phyloP scores from a whole-genome alignment of 1,140 invertebrate species.

The Brachionus plicatilis region DNA sequence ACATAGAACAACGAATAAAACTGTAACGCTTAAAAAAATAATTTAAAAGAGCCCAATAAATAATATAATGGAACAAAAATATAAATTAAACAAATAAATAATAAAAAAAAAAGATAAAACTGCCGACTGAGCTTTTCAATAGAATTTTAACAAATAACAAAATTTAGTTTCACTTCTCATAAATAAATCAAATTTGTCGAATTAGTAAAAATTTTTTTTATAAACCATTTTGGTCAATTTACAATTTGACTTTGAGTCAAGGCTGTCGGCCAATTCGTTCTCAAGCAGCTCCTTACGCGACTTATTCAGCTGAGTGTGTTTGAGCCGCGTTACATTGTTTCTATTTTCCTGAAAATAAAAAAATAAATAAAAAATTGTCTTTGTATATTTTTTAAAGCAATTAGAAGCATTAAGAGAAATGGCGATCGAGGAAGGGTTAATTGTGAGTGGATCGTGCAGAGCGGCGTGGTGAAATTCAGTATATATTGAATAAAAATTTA shows the following conservation, averaged over 20 bases:
- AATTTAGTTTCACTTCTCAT: not conserved
- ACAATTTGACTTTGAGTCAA: slow-evolving; percentile 17
- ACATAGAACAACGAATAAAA: not conserved
- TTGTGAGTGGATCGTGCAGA: not conserved
- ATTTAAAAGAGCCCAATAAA: not conserved
- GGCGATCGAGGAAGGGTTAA: not conserved
- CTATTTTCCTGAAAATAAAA: not conserved
- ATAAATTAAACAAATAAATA: not conserved
- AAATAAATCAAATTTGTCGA: not conserved
- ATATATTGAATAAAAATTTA: no score
- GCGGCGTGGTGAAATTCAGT: no score
- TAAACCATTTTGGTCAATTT: slow-evolving; percentile 31
- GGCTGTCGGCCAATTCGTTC: not conserved
- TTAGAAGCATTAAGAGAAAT: not conserved
- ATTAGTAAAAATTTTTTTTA: slow-evolving; percentile 19
- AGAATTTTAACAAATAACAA: not conserved
- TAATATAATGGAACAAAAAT: not conserved
- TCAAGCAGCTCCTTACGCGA: not conserved
- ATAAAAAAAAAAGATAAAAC: not conserved
- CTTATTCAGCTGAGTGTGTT: not conserved
- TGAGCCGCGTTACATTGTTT: not conserved
- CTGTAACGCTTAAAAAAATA: not conserved
- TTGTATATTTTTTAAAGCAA: not conserved
- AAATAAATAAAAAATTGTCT: not conserved
- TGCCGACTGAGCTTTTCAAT: not conserved